Percentiles rank a stretch among this genome's conserved stretches.
These are phyloP conservation scores for Branchellion lobata DNA, from an alignment of 2,888 invertebrate genomes.

Conservation along the genomic window DNA sequence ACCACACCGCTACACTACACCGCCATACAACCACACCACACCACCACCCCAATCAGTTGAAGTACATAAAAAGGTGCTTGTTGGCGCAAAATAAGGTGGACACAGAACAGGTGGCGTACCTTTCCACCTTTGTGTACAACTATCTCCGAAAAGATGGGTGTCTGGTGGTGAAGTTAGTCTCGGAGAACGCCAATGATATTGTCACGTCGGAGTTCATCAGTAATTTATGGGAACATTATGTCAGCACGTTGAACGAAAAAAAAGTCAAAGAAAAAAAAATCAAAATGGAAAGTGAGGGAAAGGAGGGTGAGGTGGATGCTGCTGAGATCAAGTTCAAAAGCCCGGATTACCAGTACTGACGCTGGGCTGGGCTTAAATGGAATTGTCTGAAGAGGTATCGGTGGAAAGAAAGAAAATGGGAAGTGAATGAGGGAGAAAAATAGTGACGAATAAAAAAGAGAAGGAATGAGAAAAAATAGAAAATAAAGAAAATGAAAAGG, in stretches of 20 bases:
- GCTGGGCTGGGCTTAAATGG: neutral
- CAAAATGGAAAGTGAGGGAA: neutral
- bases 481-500: no score
- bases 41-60: no score
- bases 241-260: neutral
- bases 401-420: no score
- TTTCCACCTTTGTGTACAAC: conserved; percentile 38
- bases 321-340: neutral
- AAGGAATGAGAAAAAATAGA: no score
- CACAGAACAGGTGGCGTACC: conserved; percentile 18
- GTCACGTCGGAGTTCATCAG: conserved; percentile 46
- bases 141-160: conserved; percentile 46
- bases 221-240: conserved; percentile 47
- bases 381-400: no score
- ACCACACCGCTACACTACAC: no score
- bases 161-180: conserved; percentile 44
- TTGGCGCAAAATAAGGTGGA: conserved; percentile 48
- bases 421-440: no score
- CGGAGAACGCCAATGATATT: conserved; percentile 46
- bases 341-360: neutral
- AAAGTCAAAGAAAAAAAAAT: neutral
- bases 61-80: conserved; percentile 47
- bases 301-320: neutral
- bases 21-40: no score
- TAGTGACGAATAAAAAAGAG: no score